A percentile compares a stretch with the other conserved stretches of the same genome.
These are phyloP conservation scores for Ia io DNA, from an alignment of 2,113 vertebrate genomes.

Conservation along the genomic window DNA sequence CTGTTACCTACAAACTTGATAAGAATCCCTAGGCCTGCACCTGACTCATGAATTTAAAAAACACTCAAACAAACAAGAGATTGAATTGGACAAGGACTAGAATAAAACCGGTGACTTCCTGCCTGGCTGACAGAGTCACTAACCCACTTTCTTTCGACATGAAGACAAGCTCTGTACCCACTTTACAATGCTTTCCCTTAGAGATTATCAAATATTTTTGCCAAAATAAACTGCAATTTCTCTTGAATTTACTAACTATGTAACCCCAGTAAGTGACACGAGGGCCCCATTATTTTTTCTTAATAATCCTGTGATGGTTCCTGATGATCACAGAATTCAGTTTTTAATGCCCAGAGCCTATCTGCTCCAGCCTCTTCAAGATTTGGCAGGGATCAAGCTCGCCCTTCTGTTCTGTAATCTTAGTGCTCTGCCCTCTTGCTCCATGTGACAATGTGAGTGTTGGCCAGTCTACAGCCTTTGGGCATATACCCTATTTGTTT, in stretches of 20 bases:
- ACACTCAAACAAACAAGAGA: constrained; percentile 39
- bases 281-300: neutral
- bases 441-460: neutral
- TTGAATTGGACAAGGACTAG: neutral
- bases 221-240: constrained; percentile 18
- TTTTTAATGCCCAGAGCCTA: neutral
- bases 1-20: constrained; percentile 64
- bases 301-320: neutral
- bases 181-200: neutral
- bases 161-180: constrained; percentile 7
- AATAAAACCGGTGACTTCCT: constrained; percentile 11
- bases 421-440: neutral
- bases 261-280: neutral
- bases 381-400: neutral
- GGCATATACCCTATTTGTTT: neutral
- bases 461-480: neutral
- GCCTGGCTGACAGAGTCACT: constrained; percentile 18
- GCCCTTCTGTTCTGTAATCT: neutral
- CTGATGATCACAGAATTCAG: neutral
- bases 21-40: constrained; percentile 28
- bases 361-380: neutral
- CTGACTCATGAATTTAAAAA: constrained; percentile 54
- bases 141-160: neutral
- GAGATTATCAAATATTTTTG: neutral
- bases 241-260: constrained; percentile 24